Evolutionary conservation across 92 coral and sea anemone genomes (phyloP), one percentile per base, ranked within the genome.

Genomic region (Metridium senile): DNA sequence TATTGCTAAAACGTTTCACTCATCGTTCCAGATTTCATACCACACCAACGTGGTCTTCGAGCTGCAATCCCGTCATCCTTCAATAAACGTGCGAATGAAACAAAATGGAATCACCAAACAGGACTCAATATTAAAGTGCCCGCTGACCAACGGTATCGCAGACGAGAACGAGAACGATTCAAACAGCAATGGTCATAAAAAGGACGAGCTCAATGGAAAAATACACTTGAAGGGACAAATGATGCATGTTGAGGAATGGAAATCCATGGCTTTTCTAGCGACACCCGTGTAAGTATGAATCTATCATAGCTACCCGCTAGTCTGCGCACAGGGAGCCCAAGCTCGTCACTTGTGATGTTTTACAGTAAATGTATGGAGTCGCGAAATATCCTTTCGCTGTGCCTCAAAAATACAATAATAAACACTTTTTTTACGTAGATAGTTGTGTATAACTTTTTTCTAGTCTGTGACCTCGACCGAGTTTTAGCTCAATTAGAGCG

Each of bases 41-140:
- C 97, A 91, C 43, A 91, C 97, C 21, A 91, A 91, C 53, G 97
- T 91, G 9, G 97, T 86, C 27, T 91, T 91, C 72, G 97, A 91
- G 78, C 82, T 91, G 9, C 97, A 84, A 32, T 78, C 97, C 17
- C 75, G 74, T 26, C 53, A 76, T 25, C 62, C 86, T 11, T 73
- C 80, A 59, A 17, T 70, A 23, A 70, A 71, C 76, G 62, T 68
- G 21, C 26, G 76, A 35, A 11, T 73, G 26, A 9, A 19, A 28
- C 63, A 58, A 58, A 79, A 79, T 23, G 76, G 76, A 13, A 51
- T 68, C 0, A n/a, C 43, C 0, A 53, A 70, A 32, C 29, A 33
- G 23, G 76, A 71, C 9, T 9, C 33, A 7, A 2, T 22, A 19
- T 31, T 27, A 32, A 52, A 65, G 18, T 68, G 84, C 27, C 76